These are phyloP conservation scores for Tipula confusa DNA, from an alignment of 2,888 invertebrate genomes.

Conservation along the genomic window DNA sequence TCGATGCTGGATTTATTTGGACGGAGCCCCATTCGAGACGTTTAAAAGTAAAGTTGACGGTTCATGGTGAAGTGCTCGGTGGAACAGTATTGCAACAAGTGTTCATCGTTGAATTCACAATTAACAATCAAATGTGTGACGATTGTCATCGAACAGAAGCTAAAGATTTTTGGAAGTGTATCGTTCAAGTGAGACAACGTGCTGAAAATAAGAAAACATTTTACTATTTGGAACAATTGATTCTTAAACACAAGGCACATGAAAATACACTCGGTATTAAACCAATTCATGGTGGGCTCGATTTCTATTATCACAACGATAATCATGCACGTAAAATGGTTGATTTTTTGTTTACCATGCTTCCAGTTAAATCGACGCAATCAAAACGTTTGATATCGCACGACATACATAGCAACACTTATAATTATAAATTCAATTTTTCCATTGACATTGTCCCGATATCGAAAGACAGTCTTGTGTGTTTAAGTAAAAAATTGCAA, in stretches of 20 bases:
- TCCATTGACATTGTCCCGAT: slow-evolving; percentile 94
- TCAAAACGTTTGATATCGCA: slow-evolving; percentile 96
- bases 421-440: slow-evolving; percentile 93
- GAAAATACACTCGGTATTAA: slow-evolving; percentile 85
- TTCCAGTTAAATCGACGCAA: slow-evolving; percentile 82
- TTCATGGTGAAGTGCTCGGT: slow-evolving; percentile 91
- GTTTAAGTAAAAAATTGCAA: slow-evolving; percentile 79
- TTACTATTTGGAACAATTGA: slow-evolving; percentile 94
- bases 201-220: slow-evolving; percentile 95
- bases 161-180: slow-evolving; percentile 94
- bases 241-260: slow-evolving; percentile 93
- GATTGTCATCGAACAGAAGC: slow-evolving; percentile 96
- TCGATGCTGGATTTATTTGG: slow-evolving; percentile 97
- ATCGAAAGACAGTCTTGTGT: slow-evolving; percentile 90
- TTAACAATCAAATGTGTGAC: slow-evolving; percentile 93
- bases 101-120: slow-evolving; percentile 88
- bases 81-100: slow-evolving; percentile 91
- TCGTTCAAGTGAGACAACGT: slow-evolving; percentile 83
- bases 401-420: slow-evolving; percentile 93
- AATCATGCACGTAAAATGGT: slow-evolving; percentile 91
- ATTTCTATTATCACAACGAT: slow-evolving; percentile 89
- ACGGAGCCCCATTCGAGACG: slow-evolving; percentile 98
- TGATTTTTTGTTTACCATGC: slow-evolving; percentile 81
- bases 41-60: slow-evolving; percentile 83
- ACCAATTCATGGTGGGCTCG: slow-evolving; percentile 80